Base-by-base conservation (phyloP, 2,888 invertebrate species). In the Tetranychus piercei region DNA sequence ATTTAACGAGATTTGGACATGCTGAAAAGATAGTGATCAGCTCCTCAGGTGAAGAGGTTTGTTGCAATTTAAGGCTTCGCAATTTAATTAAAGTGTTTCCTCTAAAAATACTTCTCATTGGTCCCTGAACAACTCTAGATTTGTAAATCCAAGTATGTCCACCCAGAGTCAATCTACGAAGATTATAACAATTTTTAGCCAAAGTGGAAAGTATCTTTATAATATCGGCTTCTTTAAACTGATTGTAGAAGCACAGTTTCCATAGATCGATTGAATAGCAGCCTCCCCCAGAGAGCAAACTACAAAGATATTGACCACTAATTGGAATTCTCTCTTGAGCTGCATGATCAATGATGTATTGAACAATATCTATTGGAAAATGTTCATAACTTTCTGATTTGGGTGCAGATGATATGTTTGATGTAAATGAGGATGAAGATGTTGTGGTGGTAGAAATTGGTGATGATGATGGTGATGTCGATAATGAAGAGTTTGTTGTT, bases 61-160 rank as follows among this genome's bases (percentile, higher is more conserved):
- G 76, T 75, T 79, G 79, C 23, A 79, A 73, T 23, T 74, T 76
- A n/a, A 79, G 75, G 73, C 73, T 67, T 18, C 34, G 71, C 66
- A 75, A 76, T 75, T 73, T 74, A 20, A 8, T 72, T 69, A 44
- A 75, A 74, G 55, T 76, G 75, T 23, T 15, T 20, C 43, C 73
- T 66, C 65, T 43, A 23, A 76, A 67, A 6, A 76, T 18, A 64
- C 43, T 73, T 67, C 71, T 73, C 23, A 76, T 69, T 64, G 76
- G 71, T 20, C 76, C 76, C 43, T 69, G 66, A 23, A 73, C 67
- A 1, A 76, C 45, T 23, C 44, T 15, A 18, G 44, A 44, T 44
- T 76, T 74, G 73, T 73, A 76, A 20, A 76, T 75, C 76, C 76
- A 76, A 15, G 34, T 44, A 72, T 76, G 77, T 20, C 78, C 78